phyloP scores from a whole-genome alignment of 2,888 invertebrate species.

The Galeruca laticollis region DNA sequence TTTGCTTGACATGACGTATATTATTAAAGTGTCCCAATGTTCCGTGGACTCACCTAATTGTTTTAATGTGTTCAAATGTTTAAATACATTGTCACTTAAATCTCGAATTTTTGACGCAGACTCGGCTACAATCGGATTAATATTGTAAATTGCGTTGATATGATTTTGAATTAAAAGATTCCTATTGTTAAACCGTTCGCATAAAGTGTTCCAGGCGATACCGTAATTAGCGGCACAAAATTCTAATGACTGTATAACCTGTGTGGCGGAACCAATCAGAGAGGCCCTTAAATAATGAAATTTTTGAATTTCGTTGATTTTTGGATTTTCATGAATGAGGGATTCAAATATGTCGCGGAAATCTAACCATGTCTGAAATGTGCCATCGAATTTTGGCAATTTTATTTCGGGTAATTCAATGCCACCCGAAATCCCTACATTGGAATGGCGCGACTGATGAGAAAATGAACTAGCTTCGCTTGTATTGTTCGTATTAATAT shows the following conservation, averaged over 20 bases:
- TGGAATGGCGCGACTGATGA: not conserved
- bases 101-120: conserved; percentile 12
- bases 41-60: conserved; percentile 41
- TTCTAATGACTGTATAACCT: conserved; percentile 26
- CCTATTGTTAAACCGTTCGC: conserved; percentile 35
- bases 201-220: conserved; percentile 35
- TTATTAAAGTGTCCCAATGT: conserved; percentile 40
- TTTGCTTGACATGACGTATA: conserved; percentile 38
- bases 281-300: conserved; percentile 37
- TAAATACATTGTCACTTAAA: conserved; percentile 9
- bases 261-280: too few relatives aligned
- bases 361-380: conserved; percentile 23
- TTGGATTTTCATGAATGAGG: conserved; percentile 36
- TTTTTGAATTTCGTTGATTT: conserved; percentile 28
- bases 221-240: conserved; percentile 25
- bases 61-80: conserved; percentile 41
- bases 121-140: conserved; percentile 14
- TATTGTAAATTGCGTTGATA: conserved; percentile 28
- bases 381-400: conserved; percentile 27
- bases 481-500: not conserved
- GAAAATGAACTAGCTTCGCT: not conserved
- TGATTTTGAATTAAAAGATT: conserved; percentile 26
- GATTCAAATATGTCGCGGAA: conserved; percentile 33
- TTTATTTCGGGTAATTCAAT: conserved; percentile 4
- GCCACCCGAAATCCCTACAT: not conserved